Conservation (phyloP, 2,113 vertebrate species). For the Rostratula benghalensis region DNA sequence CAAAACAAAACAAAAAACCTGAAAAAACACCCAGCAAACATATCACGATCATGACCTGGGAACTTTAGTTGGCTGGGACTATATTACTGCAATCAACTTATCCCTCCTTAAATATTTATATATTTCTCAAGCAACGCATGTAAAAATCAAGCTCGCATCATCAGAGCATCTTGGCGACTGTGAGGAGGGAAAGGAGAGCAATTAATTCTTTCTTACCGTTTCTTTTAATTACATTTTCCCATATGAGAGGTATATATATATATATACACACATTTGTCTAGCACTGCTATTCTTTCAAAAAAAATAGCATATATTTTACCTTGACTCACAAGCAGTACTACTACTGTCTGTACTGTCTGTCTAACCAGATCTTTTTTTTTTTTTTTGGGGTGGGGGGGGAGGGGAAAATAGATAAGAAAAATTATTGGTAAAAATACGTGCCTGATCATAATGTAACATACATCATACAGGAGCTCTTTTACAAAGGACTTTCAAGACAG, state of each 20-base stretch:
- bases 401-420: neutral
- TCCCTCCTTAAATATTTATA: fast-evolving
- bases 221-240: neutral
- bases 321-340: fast-evolving
- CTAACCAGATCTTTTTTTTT: neutral
- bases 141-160: neutral
- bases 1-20: neutral
- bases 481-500: neutral
- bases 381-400: too few relatives aligned
- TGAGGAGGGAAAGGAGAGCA: neutral
- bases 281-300: neutral
- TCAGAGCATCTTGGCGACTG: neutral
- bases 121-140: neutral
- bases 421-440: neutral
- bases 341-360: neutral
- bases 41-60: neutral
- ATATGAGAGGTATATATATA: neutral
- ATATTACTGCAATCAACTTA: neutral
- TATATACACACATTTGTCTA: neutral
- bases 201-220: neutral
- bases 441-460: neutral
- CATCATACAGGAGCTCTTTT: neutral
- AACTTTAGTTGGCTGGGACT: neutral
- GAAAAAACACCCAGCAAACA: neutral
- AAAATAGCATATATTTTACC: neutral